Base-by-base conservation (phyloP, 2,797 vertebrate species). In the Trachops cirrhosus region DNA sequence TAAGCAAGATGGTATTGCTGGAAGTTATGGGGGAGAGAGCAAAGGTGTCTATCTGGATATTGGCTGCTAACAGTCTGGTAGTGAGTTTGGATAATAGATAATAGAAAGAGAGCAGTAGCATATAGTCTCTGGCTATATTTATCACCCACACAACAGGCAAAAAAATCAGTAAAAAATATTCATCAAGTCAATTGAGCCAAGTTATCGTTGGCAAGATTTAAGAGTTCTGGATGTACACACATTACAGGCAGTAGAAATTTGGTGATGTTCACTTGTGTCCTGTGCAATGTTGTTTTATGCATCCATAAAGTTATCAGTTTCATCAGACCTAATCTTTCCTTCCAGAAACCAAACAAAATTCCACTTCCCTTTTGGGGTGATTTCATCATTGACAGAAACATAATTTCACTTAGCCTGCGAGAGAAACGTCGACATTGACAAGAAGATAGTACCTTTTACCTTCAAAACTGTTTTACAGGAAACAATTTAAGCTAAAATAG, bases 361-460 rank as follows among this genome's bases (percentile, higher is more conserved):
- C 92, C 93, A 91, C 48, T 32, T 95, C 37, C 79, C 14, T 80
- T 85, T 96, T 92, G 75, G 54, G 96, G 79, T 93, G 75, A 94
- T 96, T 96, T 95, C 44, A 41, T 97, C 95, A 95, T 46, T 94
- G 95, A 94, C 74, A 89, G 90, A 95, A 96, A 95, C 93, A 95
- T 96, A 97, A 97, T 97, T 97, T 95, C 71, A 92, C 91, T 92
- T 95, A 96, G 54, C 83, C 86, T 91, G 85, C 1, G 26, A 91
- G 83, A 93, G 86, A 93, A 94, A 96, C 94, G 87, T 97, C 92
- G 96, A 95, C 97, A 93, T 54, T 97, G 97, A 98, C 95, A 96
- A 95, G 97, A 97, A 96, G 94, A 97, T 97, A 95, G 95, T 95
- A 95, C 83, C 86, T 94, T 97, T 97, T 97, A 96, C 88, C 89